phyloP scores from a whole-genome alignment of 2,888 invertebrate genomes.

The Urechis unicinctus region DNA sequence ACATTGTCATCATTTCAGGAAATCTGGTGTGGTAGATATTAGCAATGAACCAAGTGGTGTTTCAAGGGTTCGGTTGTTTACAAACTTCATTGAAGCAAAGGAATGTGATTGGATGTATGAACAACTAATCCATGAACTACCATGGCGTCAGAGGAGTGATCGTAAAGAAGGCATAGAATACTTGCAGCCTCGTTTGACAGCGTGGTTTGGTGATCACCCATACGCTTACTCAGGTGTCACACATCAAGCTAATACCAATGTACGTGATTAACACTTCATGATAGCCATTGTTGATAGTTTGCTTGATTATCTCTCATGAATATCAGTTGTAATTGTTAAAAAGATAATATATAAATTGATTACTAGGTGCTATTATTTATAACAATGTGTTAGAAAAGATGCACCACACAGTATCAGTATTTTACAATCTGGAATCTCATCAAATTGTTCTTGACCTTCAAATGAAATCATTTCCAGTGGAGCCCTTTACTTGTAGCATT shows the following conservation, averaged over 20 bases:
- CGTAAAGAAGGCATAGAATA: constrained; percentile 31
- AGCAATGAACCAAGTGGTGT: constrained; percentile 38
- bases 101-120: constrained; percentile 33
- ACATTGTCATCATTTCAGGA: too few relatives aligned
- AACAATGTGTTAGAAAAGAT: too few relatives aligned
- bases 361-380: too few relatives aligned
- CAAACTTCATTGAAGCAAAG: constrained; percentile 32
- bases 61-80: constrained; percentile 38
- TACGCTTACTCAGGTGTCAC: constrained; percentile 51
- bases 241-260: constrained; percentile 32
- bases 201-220: constrained; percentile 53
- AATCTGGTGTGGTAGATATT: constrained; percentile 41
- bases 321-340: not conserved
- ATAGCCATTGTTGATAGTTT: not conserved
- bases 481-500: constrained; percentile 30
- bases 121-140: constrained; percentile 33
- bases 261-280: constrained; percentile 14
- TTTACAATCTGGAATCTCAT: too few relatives aligned
- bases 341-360: too few relatives aligned
- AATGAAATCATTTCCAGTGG: constrained; percentile 35
- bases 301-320: not conserved
- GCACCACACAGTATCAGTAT: too few relatives aligned
- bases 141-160: constrained; percentile 40
- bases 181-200: constrained; percentile 50
- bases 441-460: not conserved